These are phyloP conservation scores for Drosophila neotestacea DNA, from an alignment of 2,888 invertebrate genomes.

Conservation along the genomic window DNA sequence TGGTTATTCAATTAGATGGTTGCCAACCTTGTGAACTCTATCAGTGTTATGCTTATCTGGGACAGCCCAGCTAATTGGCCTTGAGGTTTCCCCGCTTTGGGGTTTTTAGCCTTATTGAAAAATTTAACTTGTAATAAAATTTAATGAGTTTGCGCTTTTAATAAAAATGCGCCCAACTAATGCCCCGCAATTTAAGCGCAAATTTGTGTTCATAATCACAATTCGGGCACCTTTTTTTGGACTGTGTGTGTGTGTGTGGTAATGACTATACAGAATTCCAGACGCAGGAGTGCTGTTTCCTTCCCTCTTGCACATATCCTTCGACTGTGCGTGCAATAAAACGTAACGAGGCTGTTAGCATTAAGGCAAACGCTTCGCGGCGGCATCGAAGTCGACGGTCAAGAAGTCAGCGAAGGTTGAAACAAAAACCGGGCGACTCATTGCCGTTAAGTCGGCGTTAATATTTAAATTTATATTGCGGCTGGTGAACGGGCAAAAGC, in stretches of 20 bases:
- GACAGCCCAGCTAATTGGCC: constrained; percentile 35
- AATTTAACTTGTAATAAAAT: constrained; percentile 78
- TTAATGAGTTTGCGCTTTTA: constrained; percentile 77
- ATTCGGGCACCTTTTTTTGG: constrained; percentile 70
- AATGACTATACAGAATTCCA: constrained; percentile 70
- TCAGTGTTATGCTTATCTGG: constrained; percentile 1
- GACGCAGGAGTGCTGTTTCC: constrained; percentile 9
- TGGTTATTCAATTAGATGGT: constrained; percentile 9
- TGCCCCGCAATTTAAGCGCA: constrained; percentile 69
- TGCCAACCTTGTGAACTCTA: neutral
- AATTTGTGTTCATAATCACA: constrained; percentile 80
- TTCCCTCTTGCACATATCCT: constrained; percentile 5
- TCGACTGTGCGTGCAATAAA: constrained; percentile 76
- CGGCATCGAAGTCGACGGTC: constrained; percentile 34
- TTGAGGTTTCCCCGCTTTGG: constrained; percentile 21
- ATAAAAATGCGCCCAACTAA: constrained; percentile 58
- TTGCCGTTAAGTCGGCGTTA: constrained; percentile 77
- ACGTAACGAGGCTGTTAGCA: constrained; percentile 81
- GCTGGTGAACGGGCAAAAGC: constrained; percentile 33
- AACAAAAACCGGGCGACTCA: constrained; percentile 65
- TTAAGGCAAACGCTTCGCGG: constrained; percentile 70
- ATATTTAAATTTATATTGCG: constrained; percentile 78
- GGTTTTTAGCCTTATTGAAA: constrained; percentile 72
- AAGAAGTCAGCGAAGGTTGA: constrained; percentile 56
- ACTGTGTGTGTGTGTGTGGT: constrained; percentile 29